Percentiles rank a stretch among this genome's conserved stretches.
These are phyloP conservation scores for Drosophila yakuba DNA, from an alignment of 1,140 invertebrate species.

Conservation along the genomic window DNA sequence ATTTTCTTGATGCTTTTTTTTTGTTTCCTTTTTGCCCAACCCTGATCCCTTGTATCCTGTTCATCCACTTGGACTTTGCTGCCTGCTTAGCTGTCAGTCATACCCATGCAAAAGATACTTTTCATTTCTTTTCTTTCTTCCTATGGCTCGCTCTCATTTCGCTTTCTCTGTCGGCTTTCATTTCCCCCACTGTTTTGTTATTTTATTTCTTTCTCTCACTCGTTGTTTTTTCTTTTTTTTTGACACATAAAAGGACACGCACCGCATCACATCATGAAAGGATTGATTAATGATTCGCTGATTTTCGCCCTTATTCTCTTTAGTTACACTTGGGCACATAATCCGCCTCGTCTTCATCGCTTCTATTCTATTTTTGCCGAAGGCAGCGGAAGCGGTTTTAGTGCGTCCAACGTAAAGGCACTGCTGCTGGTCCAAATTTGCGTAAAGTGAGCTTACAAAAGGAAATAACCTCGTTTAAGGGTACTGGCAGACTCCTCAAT, in stretches of 20 bases:
- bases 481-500: too few species aligned
- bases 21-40: slow-evolving; percentile 33
- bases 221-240: slow-evolving; percentile 56
- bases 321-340: slow-evolving; percentile 84
- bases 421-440: slow-evolving; percentile 54
- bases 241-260: slow-evolving; percentile 85
- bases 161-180: slow-evolving; percentile 76
- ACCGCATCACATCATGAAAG: slow-evolving; percentile 85
- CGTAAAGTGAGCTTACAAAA: slow-evolving; percentile 71
- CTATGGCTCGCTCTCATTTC: slow-evolving; percentile 55
- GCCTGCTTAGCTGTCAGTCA: slow-evolving; percentile 70
- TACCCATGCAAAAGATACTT: slow-evolving; percentile 74
- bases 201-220: slow-evolving; percentile 51
- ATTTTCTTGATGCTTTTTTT: slow-evolving; percentile 65
- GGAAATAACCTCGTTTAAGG: slow-evolving; percentile 25
- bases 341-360: slow-evolving; percentile 74
- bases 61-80: slow-evolving; percentile 57
- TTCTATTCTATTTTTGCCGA: slow-evolving; percentile 60
- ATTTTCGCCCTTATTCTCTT: slow-evolving; percentile 85
- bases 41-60: slow-evolving; percentile 43
- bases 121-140: slow-evolving; percentile 69
- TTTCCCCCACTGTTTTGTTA: slow-evolving; percentile 58
- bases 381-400: slow-evolving; percentile 43
- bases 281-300: slow-evolving; percentile 85
- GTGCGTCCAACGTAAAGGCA: not conserved